These are phyloP conservation scores for Lymantria dispar DNA, from an alignment of 2,888 invertebrate genomes.

Conservation along the genomic window DNA sequence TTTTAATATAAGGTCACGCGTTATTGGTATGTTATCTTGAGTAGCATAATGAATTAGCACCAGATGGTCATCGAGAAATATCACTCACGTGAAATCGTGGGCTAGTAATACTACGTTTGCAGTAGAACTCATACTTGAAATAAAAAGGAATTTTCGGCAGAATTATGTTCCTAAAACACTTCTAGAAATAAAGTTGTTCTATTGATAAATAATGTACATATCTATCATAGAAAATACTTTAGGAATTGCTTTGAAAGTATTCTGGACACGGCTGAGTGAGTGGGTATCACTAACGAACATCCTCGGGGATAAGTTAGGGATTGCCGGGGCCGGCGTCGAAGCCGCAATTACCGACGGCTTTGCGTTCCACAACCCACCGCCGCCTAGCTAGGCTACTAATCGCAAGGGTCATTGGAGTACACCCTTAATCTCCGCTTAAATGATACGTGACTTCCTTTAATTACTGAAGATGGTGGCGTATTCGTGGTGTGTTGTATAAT, in stretches of 20 bases:
- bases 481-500: conserved; percentile 5
- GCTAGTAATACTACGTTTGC: no score
- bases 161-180: neutral
- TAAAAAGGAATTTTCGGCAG: no score
- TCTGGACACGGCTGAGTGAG: conserved; percentile 27
- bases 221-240: conserved; percentile 12
- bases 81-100: no score
- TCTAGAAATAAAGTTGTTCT: neutral
- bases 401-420: conserved; percentile 59
- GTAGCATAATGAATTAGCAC: no score
- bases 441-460: conserved; percentile 62
- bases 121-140: no score
- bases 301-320: conserved; percentile 59
- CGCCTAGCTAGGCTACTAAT: conserved; percentile 54
- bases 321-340: conserved; percentile 61
- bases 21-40: no score
- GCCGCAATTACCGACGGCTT: conserved; percentile 75
- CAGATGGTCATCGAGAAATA: no score
- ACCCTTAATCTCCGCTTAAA: conserved; percentile 58
- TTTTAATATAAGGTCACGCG: no score
- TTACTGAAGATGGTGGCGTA: conserved; percentile 22
- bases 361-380: conserved; percentile 54
- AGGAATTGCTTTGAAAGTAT: conserved; percentile 43
- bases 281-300: conserved; percentile 55
- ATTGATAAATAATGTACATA: neutral